Evolutionary conservation across 1,140 invertebrate species (phyloP).

Genomic region (Arctopsyche grandis): DNA sequence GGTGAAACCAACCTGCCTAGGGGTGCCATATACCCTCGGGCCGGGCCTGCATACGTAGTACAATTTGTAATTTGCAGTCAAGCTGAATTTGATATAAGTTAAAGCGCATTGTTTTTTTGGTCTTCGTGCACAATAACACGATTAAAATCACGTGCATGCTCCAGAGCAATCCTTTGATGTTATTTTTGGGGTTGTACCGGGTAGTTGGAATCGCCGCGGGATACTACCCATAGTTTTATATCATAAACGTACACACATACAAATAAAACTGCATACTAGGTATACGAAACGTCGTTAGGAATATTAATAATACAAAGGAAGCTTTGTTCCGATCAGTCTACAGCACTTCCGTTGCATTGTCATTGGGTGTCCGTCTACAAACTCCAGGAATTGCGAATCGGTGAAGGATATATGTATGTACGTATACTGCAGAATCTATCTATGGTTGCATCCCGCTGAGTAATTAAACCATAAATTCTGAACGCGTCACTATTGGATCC

Average conservation of each 20-base stretch:
- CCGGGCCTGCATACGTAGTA: too few species aligned
- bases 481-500: neutral
- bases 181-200: constrained; percentile 4
- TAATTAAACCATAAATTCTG: constrained; percentile 17
- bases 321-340: neutral
- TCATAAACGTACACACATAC: too few species aligned
- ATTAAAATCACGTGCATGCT: constrained; percentile 45
- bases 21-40: too few species aligned
- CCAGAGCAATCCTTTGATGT: constrained; percentile 50
- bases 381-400: neutral
- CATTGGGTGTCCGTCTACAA: neutral
- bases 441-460: neutral
- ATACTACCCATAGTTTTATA: too few species aligned
- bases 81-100: too few species aligned
- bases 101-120: too few species aligned
- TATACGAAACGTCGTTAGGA: constrained; percentile 21
- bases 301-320: constrained; percentile 43
- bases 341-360: neutral
- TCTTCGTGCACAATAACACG: constrained; percentile 33
- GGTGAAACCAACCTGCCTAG: too few species aligned
- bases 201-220: neutral
- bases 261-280: too few species aligned
- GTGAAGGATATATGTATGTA: constrained; percentile 15
- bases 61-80: too few species aligned
- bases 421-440: too few species aligned